phyloP scores from a whole-genome alignment of 2,888 invertebrate genomes.

The Cyclophora albipunctata region DNA sequence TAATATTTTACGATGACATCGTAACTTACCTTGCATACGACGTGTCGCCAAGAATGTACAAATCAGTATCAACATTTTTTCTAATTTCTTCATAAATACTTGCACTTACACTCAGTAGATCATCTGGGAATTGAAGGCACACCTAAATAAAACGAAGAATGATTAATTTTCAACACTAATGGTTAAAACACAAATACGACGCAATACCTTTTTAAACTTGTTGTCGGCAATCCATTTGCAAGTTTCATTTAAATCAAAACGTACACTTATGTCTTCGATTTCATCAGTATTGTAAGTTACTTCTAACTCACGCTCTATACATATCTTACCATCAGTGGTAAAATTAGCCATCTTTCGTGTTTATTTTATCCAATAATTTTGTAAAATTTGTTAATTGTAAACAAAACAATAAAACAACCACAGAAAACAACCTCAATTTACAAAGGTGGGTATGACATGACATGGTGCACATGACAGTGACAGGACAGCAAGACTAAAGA shows the following conservation, averaged over 20 bases:
- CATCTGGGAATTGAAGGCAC: slow-evolving; percentile 94
- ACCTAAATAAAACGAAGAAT: slow-evolving; percentile 72
- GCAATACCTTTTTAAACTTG: slow-evolving; percentile 77
- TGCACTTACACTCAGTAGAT: slow-evolving; percentile 80
- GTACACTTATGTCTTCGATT: slow-evolving; percentile 46
- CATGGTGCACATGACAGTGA: too few species aligned
- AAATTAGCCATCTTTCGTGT: slow-evolving; percentile 56
- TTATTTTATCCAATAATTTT: background rate
- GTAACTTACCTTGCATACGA: slow-evolving; percentile 85
- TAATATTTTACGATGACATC: too few species aligned
- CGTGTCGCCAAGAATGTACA: slow-evolving; percentile 92
- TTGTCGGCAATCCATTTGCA: slow-evolving; percentile 82
- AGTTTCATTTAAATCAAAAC: slow-evolving; percentile 78
- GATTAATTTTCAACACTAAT: background rate
- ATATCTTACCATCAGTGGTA: slow-evolving; percentile 69
- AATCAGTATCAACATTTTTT: slow-evolving; percentile 58
- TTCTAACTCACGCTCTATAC: slow-evolving; percentile 66
- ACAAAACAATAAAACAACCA: too few species aligned
- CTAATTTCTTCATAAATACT: slow-evolving; percentile 77
- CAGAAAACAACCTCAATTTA: too few species aligned
- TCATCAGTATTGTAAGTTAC: slow-evolving; percentile 23
- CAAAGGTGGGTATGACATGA: too few species aligned
- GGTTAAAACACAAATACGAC: too few species aligned
- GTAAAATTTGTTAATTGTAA: background rate
- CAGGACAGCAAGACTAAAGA: too few species aligned